Evolutionary conservation across 2,888 invertebrate species (phyloP).

Genomic region (Plebejus melissa): DNA sequence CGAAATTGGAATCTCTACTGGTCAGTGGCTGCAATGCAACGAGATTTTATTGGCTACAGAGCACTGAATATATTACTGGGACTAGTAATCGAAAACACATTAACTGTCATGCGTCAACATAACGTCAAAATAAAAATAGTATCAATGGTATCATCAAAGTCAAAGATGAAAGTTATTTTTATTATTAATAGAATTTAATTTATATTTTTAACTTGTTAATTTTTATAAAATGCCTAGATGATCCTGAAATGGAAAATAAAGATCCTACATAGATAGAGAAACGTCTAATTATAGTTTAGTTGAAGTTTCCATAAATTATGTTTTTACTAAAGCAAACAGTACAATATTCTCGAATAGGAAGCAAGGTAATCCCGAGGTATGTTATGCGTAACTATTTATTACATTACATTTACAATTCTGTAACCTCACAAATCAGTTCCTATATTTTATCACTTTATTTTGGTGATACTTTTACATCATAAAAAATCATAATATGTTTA

Average conservation of each 20-base stretch:
- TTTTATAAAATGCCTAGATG: constrained; percentile 49
- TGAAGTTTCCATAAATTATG: constrained; percentile 68
- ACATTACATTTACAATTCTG: constrained; percentile 9
- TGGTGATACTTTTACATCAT: background rate
- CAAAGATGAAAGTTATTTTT: constrained; percentile 75
- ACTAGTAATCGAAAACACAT: background rate
- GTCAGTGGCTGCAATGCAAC: background rate
- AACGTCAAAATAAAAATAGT: constrained; percentile 60
- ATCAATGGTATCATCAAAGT: constrained; percentile 54
- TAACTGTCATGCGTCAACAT: background rate
- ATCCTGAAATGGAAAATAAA: constrained; percentile 42
- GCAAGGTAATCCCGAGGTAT: constrained; percentile 64
- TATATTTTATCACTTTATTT: background rate
- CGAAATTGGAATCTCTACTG: background rate
- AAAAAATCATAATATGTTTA: background rate
- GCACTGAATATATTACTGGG: background rate
- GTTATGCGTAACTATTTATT: constrained; percentile 41
- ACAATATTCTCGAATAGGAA: constrained; percentile 62
- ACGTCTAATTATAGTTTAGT: constrained; percentile 47
- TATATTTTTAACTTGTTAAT: constrained; percentile 45
- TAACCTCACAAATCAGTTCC: background rate
- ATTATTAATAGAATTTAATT: constrained; percentile 51
- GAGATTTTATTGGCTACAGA: background rate
- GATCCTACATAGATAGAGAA: constrained; percentile 45
- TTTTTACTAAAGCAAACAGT: constrained; percentile 67